Conservation (phyloP, 2,113 vertebrate species). For the Sander vitreus region DNA sequence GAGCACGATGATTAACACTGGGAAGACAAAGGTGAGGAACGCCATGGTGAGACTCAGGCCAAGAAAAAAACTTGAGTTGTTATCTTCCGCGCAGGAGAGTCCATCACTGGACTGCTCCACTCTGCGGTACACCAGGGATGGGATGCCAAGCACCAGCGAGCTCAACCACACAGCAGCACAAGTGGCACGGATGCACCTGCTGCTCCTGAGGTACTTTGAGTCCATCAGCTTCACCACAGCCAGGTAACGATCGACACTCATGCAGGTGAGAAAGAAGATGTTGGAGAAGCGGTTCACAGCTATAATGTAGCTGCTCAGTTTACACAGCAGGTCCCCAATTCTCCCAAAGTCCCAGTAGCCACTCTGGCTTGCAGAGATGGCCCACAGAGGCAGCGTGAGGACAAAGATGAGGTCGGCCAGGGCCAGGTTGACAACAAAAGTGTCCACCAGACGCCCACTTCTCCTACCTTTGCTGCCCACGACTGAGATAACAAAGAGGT, state of each 20-base stretch:
- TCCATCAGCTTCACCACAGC: constrained; percentile 85
- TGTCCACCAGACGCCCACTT: constrained; percentile 86
- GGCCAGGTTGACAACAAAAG: constrained; percentile 89
- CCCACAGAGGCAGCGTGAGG: constrained; percentile 90
- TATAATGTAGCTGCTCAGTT: constrained; percentile 87
- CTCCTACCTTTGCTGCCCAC: constrained; percentile 66
- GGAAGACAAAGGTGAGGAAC: constrained; percentile 87
- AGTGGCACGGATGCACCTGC: constrained; percentile 59
- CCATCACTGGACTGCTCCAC: not conserved
- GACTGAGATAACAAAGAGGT: constrained; percentile 87
- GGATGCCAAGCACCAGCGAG: constrained; percentile 85
- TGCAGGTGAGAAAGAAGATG: constrained; percentile 88
- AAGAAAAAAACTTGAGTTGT: constrained; percentile 64
- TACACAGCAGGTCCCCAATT: constrained; percentile 81
- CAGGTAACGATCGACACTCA: constrained; percentile 84
- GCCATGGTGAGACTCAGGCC: constrained; percentile 78
- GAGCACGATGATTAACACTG: constrained; percentile 83
- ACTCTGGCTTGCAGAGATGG: constrained; percentile 69
- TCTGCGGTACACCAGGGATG: constrained; percentile 78
- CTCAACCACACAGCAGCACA: constrained; percentile 83
- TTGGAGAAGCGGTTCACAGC: constrained; percentile 90
- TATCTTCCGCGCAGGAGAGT: constrained; percentile 77
- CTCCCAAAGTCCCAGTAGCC: constrained; percentile 83
- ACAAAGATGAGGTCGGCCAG: constrained; percentile 88
- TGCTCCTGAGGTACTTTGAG: constrained; percentile 78